Evolutionary conservation across 2,888 invertebrate species (phyloP), one percentile per base, ranked within the genome.

Genomic region (Belgica antarctica): DNA sequence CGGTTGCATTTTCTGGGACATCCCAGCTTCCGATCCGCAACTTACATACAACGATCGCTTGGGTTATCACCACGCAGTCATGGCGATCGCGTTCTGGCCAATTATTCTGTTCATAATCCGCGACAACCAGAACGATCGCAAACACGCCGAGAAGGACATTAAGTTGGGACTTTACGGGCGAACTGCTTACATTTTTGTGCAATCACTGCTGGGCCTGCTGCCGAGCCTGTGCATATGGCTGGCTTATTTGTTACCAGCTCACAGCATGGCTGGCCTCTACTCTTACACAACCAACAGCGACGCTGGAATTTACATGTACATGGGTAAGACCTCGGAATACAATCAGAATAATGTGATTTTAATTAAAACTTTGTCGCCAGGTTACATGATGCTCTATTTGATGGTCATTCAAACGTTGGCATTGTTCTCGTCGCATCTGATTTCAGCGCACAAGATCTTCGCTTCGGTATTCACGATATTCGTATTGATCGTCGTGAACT

Each of bases 1-100:
- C 31, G 95, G 95, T 46, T 89, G 91, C 73, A 87, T 94, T 74
- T 95, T 92, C 79, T 94, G 94, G 93, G 92, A 94, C 76, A 85
- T 94, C 2, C 89, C 92, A 1, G 82, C 87, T 36, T 86, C 88
- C 2, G 92, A 92, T 78, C 82, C 87, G 1, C 86, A 90, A 80
- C 77, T 90, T 63, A 84, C 84, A 46, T 84, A 89, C 74, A 88
- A 89, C 77, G 90, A 90, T 77, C 83, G 95, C 71, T 78, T 92
- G 71, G 94, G 94, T n/a, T 93, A 89, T 77, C 92, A 94, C 78
- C 93, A 93, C 78, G 84, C 88, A 24, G 87, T 91, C 72, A 86
- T 92, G 84, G 88, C 89, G 61, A 77, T 96, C 46, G 84, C 87
- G 2, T 84, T 86, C 59, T 91, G 93, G 90, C 94, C 95, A 0